Base-by-base conservation (phyloP, 2,113 vertebrate species). In the Columba livia region DNA sequence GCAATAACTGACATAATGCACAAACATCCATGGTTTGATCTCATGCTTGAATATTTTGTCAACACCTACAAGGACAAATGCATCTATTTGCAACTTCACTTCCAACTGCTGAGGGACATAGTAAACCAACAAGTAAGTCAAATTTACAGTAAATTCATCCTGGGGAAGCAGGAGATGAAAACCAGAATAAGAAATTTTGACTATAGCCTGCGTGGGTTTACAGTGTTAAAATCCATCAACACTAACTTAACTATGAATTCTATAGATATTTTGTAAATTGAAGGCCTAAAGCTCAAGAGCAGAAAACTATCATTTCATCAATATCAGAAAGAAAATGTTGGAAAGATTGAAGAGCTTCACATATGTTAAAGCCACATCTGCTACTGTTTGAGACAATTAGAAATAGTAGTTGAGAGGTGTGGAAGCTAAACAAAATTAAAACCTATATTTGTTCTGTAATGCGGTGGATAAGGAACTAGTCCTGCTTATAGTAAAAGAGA, bases 1-100 rank as follows among this genome's bases (percentile, higher is more conserved):
- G 97, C 86, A 1, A 97, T 98, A 78, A 98, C 44, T 62, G 97
- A 98, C 81, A 82, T 98, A 73, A 97, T 97, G 94, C 90, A 98
- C 81, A 97, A 95, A 38, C 21, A 82, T 34, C 98, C 98, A 31
- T 70, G 75, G 16, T 97, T 98, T 93, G 97, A 98, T 91, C 94
- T 98, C 71, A 75, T 96, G 62, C 89, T 96, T 92, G 77, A 84
- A 8, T 97, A 97, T 94, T 98, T 98, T 95, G 75, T 97, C 51
- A 96, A 71, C 64, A 89, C 87, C 71, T 98, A 98, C 92, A 93
- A 65, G 75, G 96, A 97, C 6, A 98, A 98, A 47, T 84, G 83
- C 8, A 32, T 79, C 78, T 98, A 97, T 66, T 95, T 98, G 66
- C 98, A 95, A 64, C 98, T 95, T 94, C 98, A 98, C 65, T 89